Conservation (phyloP, 2,797 vertebrate genomes). For the Chiropotes sagulatus region DNA sequence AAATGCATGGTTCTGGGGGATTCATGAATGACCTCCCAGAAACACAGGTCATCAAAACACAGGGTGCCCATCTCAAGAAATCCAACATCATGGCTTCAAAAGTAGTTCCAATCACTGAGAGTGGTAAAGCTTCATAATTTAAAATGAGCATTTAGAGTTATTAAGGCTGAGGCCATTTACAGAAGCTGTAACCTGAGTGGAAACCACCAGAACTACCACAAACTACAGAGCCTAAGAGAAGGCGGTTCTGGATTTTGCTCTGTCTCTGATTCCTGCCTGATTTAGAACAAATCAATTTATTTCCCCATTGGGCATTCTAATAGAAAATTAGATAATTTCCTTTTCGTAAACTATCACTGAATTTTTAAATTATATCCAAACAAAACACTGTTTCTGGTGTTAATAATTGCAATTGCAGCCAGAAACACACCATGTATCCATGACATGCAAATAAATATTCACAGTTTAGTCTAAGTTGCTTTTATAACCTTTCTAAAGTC, state of each 20-base stretch:
- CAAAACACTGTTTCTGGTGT: not conserved
- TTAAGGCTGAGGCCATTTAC: not conserved
- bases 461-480: not conserved
- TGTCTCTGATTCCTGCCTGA: slow-evolving; percentile 2
- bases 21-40: not conserved
- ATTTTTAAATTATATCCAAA: not conserved
- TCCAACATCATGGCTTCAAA: not conserved
- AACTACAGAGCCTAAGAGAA: not conserved
- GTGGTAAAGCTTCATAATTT: not conserved
- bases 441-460: not conserved
- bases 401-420: not conserved
- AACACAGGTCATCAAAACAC: not conserved
- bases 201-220: not conserved
- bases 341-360: slow-evolving; percentile 41
- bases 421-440: not conserved
- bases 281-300: not conserved
- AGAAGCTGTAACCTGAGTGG: not conserved
- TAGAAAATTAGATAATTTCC: not conserved
- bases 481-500: not conserved
- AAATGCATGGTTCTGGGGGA: not conserved
- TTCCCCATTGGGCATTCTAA: not conserved
- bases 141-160: not conserved
- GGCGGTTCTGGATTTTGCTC: not conserved
- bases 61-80: not conserved
- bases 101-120: not conserved